Evolutionary conservation across 2,113 vertebrate species (phyloP).

Genomic region (Bubo blakistoni): DNA sequence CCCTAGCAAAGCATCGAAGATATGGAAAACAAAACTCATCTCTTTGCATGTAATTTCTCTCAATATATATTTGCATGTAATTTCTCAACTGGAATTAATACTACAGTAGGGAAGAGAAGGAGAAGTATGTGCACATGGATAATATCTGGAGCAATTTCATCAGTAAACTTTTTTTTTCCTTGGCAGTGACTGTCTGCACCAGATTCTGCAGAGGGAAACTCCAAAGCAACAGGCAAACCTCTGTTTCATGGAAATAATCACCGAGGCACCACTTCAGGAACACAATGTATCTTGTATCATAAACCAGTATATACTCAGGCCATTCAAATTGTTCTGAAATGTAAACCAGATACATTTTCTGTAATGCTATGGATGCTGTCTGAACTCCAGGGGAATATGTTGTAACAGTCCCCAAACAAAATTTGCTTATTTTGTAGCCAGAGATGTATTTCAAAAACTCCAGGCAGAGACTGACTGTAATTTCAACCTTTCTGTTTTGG

Average conservation of each 20-base stretch:
- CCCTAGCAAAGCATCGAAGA: not conserved
- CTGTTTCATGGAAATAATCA: not conserved
- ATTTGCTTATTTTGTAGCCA: not conserved
- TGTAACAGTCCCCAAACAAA: not conserved
- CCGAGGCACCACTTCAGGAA: not conserved
- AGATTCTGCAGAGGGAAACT: not conserved
- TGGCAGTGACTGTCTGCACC: not conserved
- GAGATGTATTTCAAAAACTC: not conserved
- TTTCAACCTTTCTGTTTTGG: not conserved
- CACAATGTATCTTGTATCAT: accelerated
- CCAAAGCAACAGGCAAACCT: not conserved
- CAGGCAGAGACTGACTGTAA: not conserved
- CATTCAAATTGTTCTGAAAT: not conserved
- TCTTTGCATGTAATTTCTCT: not conserved
- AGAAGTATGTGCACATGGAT: not conserved
- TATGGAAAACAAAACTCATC: not conserved
- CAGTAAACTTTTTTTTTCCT: not conserved
- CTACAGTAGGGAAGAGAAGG: not conserved
- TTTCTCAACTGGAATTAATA: not conserved
- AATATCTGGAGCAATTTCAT: not conserved
- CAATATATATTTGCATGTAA: not conserved
- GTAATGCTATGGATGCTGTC: not conserved
- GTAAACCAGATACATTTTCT: not conserved
- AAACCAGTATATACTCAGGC: not conserved
- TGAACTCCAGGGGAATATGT: not conserved